These are phyloP conservation scores for Raphicerus campestris DNA, from an alignment of 2,113 vertebrate species.

Conservation along the genomic window DNA sequence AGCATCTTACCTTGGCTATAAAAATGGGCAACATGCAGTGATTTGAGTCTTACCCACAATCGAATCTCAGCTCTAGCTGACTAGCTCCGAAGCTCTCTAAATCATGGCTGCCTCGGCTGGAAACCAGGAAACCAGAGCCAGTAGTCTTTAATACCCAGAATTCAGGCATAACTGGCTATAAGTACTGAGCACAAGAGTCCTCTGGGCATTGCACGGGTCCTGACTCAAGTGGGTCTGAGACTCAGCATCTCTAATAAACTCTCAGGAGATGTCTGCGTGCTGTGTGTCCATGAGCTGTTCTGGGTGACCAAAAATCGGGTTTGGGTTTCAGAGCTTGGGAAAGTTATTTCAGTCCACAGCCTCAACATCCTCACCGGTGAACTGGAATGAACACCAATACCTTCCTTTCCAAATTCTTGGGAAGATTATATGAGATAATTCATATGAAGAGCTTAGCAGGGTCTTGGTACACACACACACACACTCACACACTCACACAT, in stretches of 20 bases:
- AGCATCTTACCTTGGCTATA: not conserved
- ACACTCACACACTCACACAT: no score
- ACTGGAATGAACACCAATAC: not conserved
- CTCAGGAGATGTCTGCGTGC: accelerated
- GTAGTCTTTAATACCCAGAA: not conserved
- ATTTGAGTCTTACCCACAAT: not conserved
- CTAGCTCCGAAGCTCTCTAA: not conserved
- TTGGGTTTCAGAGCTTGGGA: not conserved
- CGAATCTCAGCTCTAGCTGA: not conserved
- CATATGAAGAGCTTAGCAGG: not conserved
- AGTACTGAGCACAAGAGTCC: accelerated
- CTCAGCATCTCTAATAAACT: no score
- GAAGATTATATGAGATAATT: not conserved
- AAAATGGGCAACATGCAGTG: accelerated
- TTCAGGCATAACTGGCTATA: accelerated
- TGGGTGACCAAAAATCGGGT: not conserved
- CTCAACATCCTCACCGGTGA: not conserved
- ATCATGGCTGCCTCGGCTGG: not conserved
- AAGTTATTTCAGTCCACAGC: not conserved
- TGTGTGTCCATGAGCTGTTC: accelerated
- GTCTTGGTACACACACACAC: not conserved
- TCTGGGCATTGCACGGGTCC: no score
- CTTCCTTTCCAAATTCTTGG: not conserved
- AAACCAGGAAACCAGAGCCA: not conserved
- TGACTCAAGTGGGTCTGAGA: not conserved